Base-by-base conservation (phyloP, 2,113 vertebrate genomes). In the Istiophorus platypterus region DNA sequence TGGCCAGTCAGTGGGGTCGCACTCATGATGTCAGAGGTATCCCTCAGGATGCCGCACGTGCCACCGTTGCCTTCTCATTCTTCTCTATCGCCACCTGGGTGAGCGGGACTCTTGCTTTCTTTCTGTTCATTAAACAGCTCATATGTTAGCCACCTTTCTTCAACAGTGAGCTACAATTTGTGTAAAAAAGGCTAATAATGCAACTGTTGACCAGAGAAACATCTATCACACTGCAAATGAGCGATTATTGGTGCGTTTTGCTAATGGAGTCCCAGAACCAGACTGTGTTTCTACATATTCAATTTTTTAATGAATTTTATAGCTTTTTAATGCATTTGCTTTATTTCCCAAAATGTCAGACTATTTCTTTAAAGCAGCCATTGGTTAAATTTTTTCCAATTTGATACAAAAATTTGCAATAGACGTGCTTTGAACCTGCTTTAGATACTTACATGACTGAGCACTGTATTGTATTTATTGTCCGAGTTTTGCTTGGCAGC, bases 41-140 rank as follows among this genome's bases (percentile, higher is more conserved):
- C 0, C 95, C 94, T 0, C 72, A 89, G 0, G 96, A 97, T 62
- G 97, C 96, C 0, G 97, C 96, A 3, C 96, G 95, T 0, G 96
- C 97, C 0, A 92, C 93, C 52, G 95, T 98, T 71, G 90, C 96
- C 85, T 99, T 99, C 95, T 97, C 96, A 4, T 99, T 98, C 94
- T 99, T 99, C 90, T 99, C 97, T 64, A 96, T 97, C 80, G 96
- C 97, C 85, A 97, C 96, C 62, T 99, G 97, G 97, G 97, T 98
- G 91, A 95, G 97, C 87, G 15, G 51, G 64, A 64, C 31, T 18
- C 24, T 7, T 5, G 20, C 54, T 74, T 31, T 54, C 20, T 20
- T 66, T 29, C n/a, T n/a, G 61, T 69, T 58, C 20, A 58, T 18
- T 20, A 20, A 24, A 47, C 52, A 14, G 18, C 17, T 51, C 29